Conservation (phyloP, 2,888 invertebrate genomes). For the Lucinisca nassula region DNA sequence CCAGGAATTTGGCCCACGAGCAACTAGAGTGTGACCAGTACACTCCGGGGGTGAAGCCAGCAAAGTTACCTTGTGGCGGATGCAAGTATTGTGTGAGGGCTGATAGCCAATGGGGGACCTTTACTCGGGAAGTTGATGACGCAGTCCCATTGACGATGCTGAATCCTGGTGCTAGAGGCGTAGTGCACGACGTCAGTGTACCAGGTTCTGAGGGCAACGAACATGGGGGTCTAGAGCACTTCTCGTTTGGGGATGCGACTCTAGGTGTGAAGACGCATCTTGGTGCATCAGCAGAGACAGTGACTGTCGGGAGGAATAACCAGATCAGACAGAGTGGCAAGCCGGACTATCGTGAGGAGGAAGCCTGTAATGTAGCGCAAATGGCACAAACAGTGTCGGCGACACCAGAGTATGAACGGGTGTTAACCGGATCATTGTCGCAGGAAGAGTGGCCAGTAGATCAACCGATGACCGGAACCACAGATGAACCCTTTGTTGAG, state of each 20-base stretch:
- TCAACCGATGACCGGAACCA: neutral
- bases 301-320: neutral
- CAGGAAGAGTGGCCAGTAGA: neutral
- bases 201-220: neutral
- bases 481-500: neutral
- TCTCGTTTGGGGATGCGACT: neutral
- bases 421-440: neutral
- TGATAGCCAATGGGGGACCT: slow-evolving; percentile 27
- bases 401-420: neutral
- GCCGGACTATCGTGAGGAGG: neutral
- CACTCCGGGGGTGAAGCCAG: neutral
- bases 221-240: neutral
- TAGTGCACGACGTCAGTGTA: neutral
- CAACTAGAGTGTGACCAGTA: neutral
- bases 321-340: slow-evolving; percentile 2
- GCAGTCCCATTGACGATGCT: slow-evolving; percentile 18
- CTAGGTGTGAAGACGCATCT: neutral
- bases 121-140: slow-evolving; percentile 33
- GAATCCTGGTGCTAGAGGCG: neutral
- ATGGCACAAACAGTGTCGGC: too few species aligned
- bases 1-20: neutral
- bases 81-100: slow-evolving; percentile 41
- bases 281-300: neutral
- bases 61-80: slow-evolving; percentile 51
- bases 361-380: neutral